Evolutionary conservation across 2,888 invertebrate species (phyloP).

Genomic region (Brenthis daphne): DNA sequence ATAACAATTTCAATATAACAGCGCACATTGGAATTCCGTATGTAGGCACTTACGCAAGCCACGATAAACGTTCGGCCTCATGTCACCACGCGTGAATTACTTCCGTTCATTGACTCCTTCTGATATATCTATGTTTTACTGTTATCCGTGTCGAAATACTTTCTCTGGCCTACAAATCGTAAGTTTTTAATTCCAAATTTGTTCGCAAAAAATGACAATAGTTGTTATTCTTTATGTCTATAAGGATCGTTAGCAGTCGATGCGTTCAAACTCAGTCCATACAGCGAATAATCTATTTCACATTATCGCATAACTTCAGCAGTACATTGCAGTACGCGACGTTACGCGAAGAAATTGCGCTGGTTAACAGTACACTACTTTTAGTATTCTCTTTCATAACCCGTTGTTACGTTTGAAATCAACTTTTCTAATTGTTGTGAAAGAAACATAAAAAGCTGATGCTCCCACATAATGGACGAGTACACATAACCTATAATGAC

Average conservation of each 20-base stretch:
- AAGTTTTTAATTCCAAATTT: slow-evolving; percentile 45
- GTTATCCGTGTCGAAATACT: slow-evolving; percentile 68
- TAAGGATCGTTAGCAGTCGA: slow-evolving; percentile 44
- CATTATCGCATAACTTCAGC: slow-evolving; percentile 46
- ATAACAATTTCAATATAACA: slow-evolving; percentile 17
- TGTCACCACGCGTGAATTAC: slow-evolving; percentile 79
- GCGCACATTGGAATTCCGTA: slow-evolving; percentile 60
- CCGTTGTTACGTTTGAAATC: slow-evolving; percentile 69
- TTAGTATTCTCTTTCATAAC: slow-evolving; percentile 77
- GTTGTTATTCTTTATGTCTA: slow-evolving; percentile 53
- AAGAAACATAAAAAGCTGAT: slow-evolving; percentile 69
- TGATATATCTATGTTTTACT: slow-evolving; percentile 70
- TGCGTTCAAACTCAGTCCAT: slow-evolving; percentile 28
- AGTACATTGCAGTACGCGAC: slow-evolving; percentile 58
- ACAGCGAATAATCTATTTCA: slow-evolving; percentile 12
- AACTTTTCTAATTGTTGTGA: slow-evolving; percentile 76
- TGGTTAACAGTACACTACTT: slow-evolving; percentile 59
- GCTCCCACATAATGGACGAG: slow-evolving; percentile 73
- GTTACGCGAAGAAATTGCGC: slow-evolving; percentile 61
- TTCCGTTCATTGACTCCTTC: slow-evolving; percentile 82
- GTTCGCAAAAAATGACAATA: slow-evolving; percentile 40
- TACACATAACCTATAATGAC: slow-evolving; percentile 62
- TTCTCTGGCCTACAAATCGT: slow-evolving; percentile 59
- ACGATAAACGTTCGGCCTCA: slow-evolving; percentile 71
- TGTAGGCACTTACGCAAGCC: slow-evolving; percentile 73